Conservation (phyloP, 1,140 invertebrate species). For the Drosophila rufa region DNA sequence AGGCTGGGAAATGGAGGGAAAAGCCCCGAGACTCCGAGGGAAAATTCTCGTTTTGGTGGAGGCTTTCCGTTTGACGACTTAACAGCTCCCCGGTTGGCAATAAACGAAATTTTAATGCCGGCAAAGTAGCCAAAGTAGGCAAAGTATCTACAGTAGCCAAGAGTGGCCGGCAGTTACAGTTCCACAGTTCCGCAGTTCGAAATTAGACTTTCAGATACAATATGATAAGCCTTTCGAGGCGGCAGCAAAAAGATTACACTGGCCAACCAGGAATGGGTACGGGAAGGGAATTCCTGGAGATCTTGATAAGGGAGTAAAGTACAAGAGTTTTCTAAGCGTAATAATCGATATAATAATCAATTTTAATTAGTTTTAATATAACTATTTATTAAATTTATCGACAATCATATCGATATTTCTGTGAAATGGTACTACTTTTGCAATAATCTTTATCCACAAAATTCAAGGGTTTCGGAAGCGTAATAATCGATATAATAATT, state of each 20-base stretch:
- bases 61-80: slow-evolving; percentile 49
- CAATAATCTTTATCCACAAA: too few species aligned
- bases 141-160: slow-evolving; percentile 56
- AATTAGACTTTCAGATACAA: slow-evolving; percentile 63
- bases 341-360: too few species aligned
- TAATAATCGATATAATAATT: too few species aligned
- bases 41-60: slow-evolving; percentile 11
- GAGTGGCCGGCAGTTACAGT: slow-evolving; percentile 33
- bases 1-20: neutral
- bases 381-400: too few species aligned
- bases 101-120: slow-evolving; percentile 66
- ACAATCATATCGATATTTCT: too few species aligned
- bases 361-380: too few species aligned
- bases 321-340: too few species aligned
- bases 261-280: neutral
- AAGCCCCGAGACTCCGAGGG: slow-evolving; percentile 4
- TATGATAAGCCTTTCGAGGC: slow-evolving; percentile 54
- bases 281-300: too few species aligned
- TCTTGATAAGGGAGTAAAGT: too few species aligned
- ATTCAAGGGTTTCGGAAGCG: too few species aligned
- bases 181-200: slow-evolving; percentile 20
- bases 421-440: too few species aligned
- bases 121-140: slow-evolving; percentile 54
- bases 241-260: slow-evolving; percentile 30
- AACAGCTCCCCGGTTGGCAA: slow-evolving; percentile 65